Evolutionary conservation across 2,113 vertebrate species (phyloP).

Genomic region (Canis aureus): DNA sequence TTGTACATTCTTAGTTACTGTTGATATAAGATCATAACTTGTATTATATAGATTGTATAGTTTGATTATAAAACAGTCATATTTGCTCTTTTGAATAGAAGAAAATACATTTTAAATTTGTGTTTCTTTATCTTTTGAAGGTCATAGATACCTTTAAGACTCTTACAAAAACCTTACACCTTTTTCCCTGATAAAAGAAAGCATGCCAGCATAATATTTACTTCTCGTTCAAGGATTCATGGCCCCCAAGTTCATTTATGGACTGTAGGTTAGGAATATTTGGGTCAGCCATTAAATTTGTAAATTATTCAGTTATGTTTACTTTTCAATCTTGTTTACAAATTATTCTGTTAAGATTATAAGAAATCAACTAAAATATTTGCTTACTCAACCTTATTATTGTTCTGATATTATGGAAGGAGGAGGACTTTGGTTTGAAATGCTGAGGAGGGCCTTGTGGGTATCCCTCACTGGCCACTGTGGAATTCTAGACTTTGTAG

Average conservation of each 20-base stretch:
- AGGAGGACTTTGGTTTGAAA: constrained; percentile 20
- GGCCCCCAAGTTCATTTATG: neutral
- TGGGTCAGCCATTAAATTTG: neutral
- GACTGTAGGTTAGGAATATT: neutral
- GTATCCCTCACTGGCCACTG: neutral
- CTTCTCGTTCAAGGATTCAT: neutral
- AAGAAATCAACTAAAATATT: neutral
- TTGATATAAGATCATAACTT: neutral
- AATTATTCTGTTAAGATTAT: constrained; percentile 43
- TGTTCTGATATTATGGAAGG: neutral
- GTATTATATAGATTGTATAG: neutral
- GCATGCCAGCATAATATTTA: neutral
- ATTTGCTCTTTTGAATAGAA: constrained; percentile 21
- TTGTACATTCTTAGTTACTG: neutral
- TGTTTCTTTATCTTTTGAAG: constrained; percentile 46
- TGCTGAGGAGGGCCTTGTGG: neutral
- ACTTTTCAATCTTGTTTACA: constrained; percentile 52
- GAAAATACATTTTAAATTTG: neutral
- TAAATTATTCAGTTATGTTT: neutral
- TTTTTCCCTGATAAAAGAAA: neutral
- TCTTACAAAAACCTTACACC: constrained; percentile 6
- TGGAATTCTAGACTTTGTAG: constrained; percentile 1
- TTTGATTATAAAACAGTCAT: neutral
- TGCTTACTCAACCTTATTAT: neutral
- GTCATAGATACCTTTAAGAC: neutral